Evolutionary conservation across 2,888 invertebrate genomes (phyloP), one percentile per base, ranked within the genome.

Genomic region (Sinopyrophorus schimmeli): DNA sequence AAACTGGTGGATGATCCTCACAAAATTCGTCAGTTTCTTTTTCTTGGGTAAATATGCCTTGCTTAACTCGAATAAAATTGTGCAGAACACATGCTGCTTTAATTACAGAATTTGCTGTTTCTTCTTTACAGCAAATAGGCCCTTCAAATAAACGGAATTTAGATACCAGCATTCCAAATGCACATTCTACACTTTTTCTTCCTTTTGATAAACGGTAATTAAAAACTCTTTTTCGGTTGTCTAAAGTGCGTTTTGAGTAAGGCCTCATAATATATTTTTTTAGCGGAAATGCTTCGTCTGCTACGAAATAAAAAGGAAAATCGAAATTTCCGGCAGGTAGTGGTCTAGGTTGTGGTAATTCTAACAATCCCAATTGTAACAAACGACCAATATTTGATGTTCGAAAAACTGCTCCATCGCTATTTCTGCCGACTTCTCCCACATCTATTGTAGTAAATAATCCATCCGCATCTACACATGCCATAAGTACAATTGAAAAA

Each of bases 361-460:
- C 28, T 14, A 38, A 16, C 9, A 16, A n/a, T 14, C 20, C 20
- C 5, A 17, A 9, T 20, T 37, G 9, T 7, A 43, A 16, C n/a
- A 15, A 16, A 9, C 16, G 23, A 18, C 38, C 38, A 17, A 49
- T 17, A 23, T 34, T 41, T 21, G 27, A 43, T 31, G 58, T 57
- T 10, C 14, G 24, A 17, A 38, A 26, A 17, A 60, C 53, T 15
- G 55, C 59, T 12, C 57, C 59, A 47, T 63, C 60, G 14, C 54
- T 57, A 30, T 58, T 53, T 28, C 58, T 43, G 11, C 57, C 59
- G 41, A 59, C 49, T 37, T 53, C 52, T 1, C 60, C 61, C 18
- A 60, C 48, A 31, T 59, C 54, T 6, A 49, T 55, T 35, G 43
- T 55, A 10, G 48, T 47, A 34, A 62, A 62, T 31, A 44, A 32